phyloP scores from a whole-genome alignment of 2,113 vertebrate species.

The Myrmecophaga tridactyla region DNA sequence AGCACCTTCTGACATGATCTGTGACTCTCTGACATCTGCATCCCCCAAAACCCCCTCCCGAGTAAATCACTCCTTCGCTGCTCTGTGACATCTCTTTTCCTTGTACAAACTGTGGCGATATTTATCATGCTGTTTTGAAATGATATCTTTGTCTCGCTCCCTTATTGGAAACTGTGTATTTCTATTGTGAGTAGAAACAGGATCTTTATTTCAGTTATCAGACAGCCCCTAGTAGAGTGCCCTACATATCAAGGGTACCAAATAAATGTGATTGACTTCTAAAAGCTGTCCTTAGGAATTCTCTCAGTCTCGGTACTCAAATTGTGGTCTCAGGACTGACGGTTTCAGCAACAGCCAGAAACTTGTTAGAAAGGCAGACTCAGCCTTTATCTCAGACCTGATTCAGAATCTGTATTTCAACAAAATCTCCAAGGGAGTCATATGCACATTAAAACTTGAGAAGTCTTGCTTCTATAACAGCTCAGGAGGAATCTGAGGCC shows the following conservation, averaged over 20 bases:
- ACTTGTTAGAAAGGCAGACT: background rate
- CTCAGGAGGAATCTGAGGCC: background rate
- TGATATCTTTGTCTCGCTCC: background rate
- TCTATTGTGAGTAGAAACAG: background rate
- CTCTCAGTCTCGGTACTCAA: background rate
- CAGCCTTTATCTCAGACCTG: background rate
- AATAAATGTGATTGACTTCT: background rate
- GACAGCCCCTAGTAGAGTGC: background rate
- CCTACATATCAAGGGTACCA: background rate
- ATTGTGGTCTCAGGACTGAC: background rate
- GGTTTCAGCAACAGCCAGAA: background rate
- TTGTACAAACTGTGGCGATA: background rate
- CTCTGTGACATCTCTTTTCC: background rate
- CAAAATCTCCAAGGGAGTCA: background rate
- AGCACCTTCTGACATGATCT: background rate
- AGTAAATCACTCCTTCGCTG: background rate
- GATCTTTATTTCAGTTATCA: background rate
- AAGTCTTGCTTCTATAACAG: background rate
- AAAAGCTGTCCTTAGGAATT: background rate
- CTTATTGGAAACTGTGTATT: background rate
- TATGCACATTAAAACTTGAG: background rate
- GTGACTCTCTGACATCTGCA: background rate
- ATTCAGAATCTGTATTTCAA: background rate
- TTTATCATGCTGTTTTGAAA: slow-evolving; percentile 13
- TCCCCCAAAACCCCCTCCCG: background rate